phyloP scores from a whole-genome alignment of 1,140 invertebrate species.

The Ostrea edulis region DNA sequence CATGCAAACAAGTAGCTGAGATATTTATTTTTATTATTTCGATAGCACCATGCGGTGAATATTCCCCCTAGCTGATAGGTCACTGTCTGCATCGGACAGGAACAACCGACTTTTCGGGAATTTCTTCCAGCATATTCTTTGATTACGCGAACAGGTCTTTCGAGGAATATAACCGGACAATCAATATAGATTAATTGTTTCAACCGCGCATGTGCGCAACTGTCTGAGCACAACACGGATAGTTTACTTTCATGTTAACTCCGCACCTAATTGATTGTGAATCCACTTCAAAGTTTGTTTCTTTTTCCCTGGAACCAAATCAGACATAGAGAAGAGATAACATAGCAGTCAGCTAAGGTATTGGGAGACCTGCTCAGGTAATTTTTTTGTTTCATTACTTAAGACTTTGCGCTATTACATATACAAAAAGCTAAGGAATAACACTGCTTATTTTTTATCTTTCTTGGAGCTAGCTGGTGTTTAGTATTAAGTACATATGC shows the following conservation, averaged over 20 bases:
- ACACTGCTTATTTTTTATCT: not conserved
- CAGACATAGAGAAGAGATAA: not conserved
- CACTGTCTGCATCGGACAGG: not conserved
- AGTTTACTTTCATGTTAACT: conserved; percentile 37
- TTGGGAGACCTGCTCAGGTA: not conserved
- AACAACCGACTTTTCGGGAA: not conserved
- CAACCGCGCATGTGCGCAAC: conserved; percentile 29
- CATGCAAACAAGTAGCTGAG: not conserved
- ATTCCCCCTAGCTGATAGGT: not conserved
- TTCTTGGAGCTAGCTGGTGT: not conserved
- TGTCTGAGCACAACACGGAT: conserved; percentile 29
- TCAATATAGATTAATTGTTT: conserved; percentile 29
- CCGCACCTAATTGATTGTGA: conserved; percentile 24
- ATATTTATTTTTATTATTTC: not conserved
- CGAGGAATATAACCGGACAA: conserved; percentile 29
- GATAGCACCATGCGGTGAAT: not conserved
- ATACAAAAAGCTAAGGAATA: not conserved
- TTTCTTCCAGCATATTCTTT: conserved; percentile 1
- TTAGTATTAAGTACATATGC: not conserved
- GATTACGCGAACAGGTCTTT: not conserved
- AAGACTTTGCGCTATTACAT: not conserved
- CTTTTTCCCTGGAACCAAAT: not conserved
- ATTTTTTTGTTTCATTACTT: not conserved
- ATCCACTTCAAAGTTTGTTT: conserved; percentile 25
- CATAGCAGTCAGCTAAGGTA: not conserved